Percentiles rank a stretch among this genome's conserved stretches.
Evolutionary conservation across 2,888 invertebrate species (phyloP).

Genomic region (Acronicta leporina): DNA sequence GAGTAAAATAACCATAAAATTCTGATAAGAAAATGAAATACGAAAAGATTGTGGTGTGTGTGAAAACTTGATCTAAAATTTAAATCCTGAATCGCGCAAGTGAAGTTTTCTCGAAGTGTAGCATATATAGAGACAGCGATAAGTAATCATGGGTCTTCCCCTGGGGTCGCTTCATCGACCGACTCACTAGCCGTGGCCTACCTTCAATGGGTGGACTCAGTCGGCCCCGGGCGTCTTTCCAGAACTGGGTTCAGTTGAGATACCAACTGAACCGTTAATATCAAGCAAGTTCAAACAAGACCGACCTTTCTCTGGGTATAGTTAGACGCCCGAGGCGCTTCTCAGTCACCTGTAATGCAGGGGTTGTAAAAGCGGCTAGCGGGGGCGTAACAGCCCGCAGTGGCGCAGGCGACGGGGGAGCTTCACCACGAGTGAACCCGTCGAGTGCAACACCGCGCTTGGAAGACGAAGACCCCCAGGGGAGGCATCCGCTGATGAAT

Average conservation of each 20-base stretch:
- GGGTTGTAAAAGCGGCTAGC: slow-evolving; percentile 27
- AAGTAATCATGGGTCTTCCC: slow-evolving; percentile 35
- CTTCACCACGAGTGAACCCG: slow-evolving; percentile 36
- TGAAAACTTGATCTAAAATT: slow-evolving; percentile 5
- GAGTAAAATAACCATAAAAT: background rate
- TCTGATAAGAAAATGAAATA: background rate
- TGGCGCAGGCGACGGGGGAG: background rate
- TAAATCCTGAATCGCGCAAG: slow-evolving; percentile 37
- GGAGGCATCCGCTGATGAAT: slow-evolving; percentile 43
- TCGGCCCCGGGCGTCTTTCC: slow-evolving; percentile 32
- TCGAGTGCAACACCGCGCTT: slow-evolving; percentile 19
- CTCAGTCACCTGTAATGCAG: slow-evolving; percentile 32
- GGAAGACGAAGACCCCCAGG: slow-evolving; percentile 50
- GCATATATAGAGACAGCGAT: slow-evolving; percentile 2
- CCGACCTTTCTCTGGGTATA: slow-evolving; percentile 36
- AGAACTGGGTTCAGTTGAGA: background rate
- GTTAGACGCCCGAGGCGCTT: slow-evolving; percentile 30
- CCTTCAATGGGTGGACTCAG: slow-evolving; percentile 20
- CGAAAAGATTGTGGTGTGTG: background rate
- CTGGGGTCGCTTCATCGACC: slow-evolving; percentile 50
- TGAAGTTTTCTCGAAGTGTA: slow-evolving; percentile 19
- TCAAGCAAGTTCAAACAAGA: background rate
- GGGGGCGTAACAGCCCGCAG: slow-evolving; percentile 40
- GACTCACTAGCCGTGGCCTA: slow-evolving; percentile 37
- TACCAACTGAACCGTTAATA: too few species aligned